Percentiles rank a stretch among this genome's conserved stretches.
Conservation (phyloP, 2,797 vertebrate species). For the Propithecus deckenii region DNA sequence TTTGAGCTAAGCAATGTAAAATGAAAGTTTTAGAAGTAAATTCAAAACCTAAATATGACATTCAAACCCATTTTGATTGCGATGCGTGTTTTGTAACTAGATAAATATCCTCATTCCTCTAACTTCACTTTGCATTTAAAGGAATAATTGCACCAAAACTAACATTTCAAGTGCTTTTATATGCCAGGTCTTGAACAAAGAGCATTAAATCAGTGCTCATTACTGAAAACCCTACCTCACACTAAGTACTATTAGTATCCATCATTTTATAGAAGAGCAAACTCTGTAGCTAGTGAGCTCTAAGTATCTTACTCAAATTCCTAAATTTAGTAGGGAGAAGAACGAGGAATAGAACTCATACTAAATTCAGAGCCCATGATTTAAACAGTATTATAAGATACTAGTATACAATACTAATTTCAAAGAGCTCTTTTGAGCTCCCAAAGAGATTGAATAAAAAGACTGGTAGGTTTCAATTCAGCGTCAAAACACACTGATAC, state of each 20-base stretch:
- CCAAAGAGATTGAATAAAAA: neutral
- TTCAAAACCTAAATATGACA: neutral
- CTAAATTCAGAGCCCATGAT: neutral
- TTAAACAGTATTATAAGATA: neutral
- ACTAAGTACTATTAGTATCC: neutral
- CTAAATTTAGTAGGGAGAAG: neutral
- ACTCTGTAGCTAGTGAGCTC: neutral
- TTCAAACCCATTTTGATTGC: neutral
- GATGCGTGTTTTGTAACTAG: neutral
- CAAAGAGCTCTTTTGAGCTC: neutral
- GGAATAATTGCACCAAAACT: neutral
- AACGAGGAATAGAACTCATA: neutral
- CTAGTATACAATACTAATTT: neutral
- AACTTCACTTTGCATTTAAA: neutral
- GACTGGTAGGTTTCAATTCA: neutral
- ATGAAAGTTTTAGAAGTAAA: neutral
- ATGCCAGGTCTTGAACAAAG: neutral
- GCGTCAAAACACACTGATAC: neutral
- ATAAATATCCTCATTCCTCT: neutral
- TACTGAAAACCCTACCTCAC: neutral
- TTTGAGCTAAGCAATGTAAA: neutral
- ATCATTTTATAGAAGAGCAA: slow-evolving; percentile 15
- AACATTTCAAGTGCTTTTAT: neutral
- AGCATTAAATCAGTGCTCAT: neutral
- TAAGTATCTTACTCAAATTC: neutral